phyloP scores from a whole-genome alignment of 2,113 vertebrate species.

The Zeus faber region DNA sequence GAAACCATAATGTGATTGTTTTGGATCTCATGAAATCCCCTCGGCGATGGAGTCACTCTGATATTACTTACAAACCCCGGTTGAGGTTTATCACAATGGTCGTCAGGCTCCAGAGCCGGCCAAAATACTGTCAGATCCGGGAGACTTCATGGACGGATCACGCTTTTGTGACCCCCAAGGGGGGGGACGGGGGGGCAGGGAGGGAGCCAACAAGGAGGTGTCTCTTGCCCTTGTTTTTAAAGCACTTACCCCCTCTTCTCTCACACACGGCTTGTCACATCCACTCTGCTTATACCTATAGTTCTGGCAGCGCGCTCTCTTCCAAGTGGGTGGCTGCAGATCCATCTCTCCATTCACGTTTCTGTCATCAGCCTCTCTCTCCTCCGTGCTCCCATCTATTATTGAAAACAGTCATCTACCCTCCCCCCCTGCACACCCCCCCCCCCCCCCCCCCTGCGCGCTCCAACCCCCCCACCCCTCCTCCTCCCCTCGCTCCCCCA shows the following conservation, averaged over 20 bases:
- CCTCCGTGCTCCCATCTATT: conserved; percentile 71
- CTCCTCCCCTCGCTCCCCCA: conserved; percentile 31
- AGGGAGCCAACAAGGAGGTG: conserved; percentile 33
- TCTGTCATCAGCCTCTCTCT: conserved; percentile 60
- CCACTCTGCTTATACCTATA: not conserved
- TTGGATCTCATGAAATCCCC: conserved; percentile 27
- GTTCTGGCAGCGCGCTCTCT: not conserved
- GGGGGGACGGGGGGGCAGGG: conserved; percentile 34
- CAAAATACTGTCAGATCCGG: conserved; percentile 58
- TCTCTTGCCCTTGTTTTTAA: conserved; percentile 27
- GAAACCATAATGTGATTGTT: not conserved
- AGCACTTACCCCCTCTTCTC: conserved; percentile 1
- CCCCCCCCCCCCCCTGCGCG: conserved; percentile 12
- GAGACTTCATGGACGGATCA: conserved; percentile 46
- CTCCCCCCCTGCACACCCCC: conserved; percentile 22
- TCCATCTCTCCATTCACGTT: conserved; percentile 23
- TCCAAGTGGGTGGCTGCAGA: not conserved
- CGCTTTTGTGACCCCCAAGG: conserved; percentile 50
- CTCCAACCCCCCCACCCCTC: conserved; percentile 45
- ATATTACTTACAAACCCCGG: conserved; percentile 28
- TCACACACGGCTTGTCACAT: conserved; percentile 42
- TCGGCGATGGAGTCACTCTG: conserved; percentile 32
- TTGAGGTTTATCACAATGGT: conserved; percentile 51
- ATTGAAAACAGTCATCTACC: conserved; percentile 71
- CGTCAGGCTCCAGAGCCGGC: conserved; percentile 37